Base-by-base conservation (phyloP, 2,797 vertebrate species). In the Poeciliopsis presidionis region DNA sequence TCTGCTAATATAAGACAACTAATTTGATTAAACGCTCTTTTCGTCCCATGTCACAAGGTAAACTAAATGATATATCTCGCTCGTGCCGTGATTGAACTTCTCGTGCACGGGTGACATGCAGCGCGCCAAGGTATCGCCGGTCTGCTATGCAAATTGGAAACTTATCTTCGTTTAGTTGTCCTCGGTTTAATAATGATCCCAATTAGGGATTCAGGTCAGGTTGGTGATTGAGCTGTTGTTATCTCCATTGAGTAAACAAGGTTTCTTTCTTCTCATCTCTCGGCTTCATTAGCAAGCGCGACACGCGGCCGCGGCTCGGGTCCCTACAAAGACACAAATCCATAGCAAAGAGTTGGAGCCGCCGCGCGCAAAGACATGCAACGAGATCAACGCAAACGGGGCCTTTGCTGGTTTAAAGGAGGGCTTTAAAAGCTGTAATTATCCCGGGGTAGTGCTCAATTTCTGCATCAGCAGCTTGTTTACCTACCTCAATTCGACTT, bases 181-280 rank as follows among this genome's bases (percentile, higher is more conserved):
- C 78, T 80, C 61, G 14, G 82, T 86, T 91, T 91, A 94, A 93
- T 94, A 94, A 95, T 93, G 92, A 92, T 77, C 69, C 81, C 89
- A 93, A 93, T 95, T 94, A 93, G 81, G 85, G 55, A 95, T 94
- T 91, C 92, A 77, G 90, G 88, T 92, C 94, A 91, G 87, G 92
- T 84, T 65, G 85, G 84, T 92, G 93, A 93, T 93, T 91, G 93
- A 94, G 93, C 90, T 89, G 91, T 94, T 94, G 92, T 93, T 95
- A 93, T 94, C 92, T 87, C 85, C 80, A 78, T 83, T 86, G 91
- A 90, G 89, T 94, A 94, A 94, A 94, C 93, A 94, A 91, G 91
- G 85, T 90, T 87, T 87, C 86, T 92, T 92, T 93, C 91, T 93
- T 90, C 87, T 74, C 90, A 75, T 82, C 81, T 75, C 75, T 71